Conservation (phyloP, 2,888 invertebrate genomes). For the Portevinia maculata region DNA sequence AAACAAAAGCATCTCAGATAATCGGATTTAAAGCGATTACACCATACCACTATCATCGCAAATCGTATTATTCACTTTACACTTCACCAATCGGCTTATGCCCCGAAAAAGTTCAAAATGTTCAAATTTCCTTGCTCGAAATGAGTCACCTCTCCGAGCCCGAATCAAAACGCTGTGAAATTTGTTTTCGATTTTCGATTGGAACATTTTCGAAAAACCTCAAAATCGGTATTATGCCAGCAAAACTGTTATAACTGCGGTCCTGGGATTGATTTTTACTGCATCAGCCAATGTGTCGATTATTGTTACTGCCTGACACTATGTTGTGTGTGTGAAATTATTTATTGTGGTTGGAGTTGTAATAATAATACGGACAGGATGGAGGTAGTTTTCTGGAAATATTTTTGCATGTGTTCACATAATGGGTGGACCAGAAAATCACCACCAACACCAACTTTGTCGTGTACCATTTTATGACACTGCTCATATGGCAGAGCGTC, state of each 20-base stretch:
- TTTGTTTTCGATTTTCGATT: slow-evolving; percentile 51
- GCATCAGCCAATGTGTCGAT: slow-evolving; percentile 31
- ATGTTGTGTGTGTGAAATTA: slow-evolving; percentile 34
- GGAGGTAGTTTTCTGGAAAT: slow-evolving; percentile 34
- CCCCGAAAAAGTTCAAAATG: slow-evolving; percentile 1
- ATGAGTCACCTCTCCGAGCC: background rate
- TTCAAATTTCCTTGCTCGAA: background rate
- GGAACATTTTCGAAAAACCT: slow-evolving; percentile 52
- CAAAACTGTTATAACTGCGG: slow-evolving; percentile 7
- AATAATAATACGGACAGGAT: too few relatives aligned
- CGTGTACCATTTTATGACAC: slow-evolving; percentile 23
- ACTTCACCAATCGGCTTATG: slow-evolving; percentile 50
- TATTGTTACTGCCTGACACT: background rate
- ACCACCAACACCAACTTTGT: slow-evolving; percentile 35
- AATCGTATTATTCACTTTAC: slow-evolving; percentile 53
- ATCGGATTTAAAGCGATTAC: slow-evolving; percentile 51
- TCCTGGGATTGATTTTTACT: slow-evolving; percentile 46
- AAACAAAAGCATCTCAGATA: slow-evolving; percentile 45
- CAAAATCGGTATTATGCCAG: slow-evolving; percentile 53
- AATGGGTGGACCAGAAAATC: slow-evolving; percentile 34
- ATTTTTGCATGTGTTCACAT: slow-evolving; percentile 43
- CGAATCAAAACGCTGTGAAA: background rate
- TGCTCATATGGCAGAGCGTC: background rate
- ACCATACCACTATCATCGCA: slow-evolving; percentile 44
- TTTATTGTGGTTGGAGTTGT: slow-evolving; percentile 37